These are phyloP conservation scores for Tipula helvola DNA, from an alignment of 2,888 invertebrate genomes.

Conservation along the genomic window DNA sequence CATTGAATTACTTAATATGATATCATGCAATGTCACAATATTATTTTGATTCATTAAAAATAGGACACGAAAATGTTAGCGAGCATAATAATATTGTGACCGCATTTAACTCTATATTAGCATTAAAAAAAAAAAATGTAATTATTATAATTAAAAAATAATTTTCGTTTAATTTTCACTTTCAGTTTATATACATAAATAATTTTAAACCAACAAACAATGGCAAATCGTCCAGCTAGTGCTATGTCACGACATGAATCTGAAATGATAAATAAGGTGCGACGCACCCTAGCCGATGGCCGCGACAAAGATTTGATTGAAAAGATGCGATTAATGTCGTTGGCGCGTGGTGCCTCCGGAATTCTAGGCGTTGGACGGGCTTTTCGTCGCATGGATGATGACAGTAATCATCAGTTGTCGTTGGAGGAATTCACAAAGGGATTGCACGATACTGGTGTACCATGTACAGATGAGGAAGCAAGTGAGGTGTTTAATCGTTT, in stretches of 20 bases:
- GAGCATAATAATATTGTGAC: background rate
- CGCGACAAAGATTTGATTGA: conserved; percentile 61
- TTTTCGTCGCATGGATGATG: conserved; percentile 86
- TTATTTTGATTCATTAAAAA: background rate
- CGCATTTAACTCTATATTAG: background rate
- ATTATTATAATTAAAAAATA: background rate
- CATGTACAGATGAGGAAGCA: conserved; percentile 42
- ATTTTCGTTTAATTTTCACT: background rate
- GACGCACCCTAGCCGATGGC: conserved; percentile 49
- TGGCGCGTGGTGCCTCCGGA: conserved; percentile 74
- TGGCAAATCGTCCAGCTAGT: conserved; percentile 7
- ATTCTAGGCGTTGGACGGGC: conserved; percentile 76
- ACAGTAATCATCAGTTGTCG: conserved; percentile 69
- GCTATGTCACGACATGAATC: conserved; percentile 43
- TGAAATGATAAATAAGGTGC: conserved; percentile 64
- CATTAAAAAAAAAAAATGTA: background rate
- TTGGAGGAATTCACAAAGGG: conserved; percentile 73
- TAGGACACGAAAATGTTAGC: background rate
- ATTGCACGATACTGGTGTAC: conserved; percentile 61
- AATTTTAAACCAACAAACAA: background rate
- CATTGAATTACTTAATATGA: background rate
- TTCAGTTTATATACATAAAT: background rate
- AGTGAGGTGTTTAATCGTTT: conserved; percentile 40
- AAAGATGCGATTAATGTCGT: conserved; percentile 68
- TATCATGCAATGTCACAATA: background rate